Evolutionary conservation across 2,888 invertebrate genomes (phyloP).

Genomic region (Drosophila neotestacea): DNA sequence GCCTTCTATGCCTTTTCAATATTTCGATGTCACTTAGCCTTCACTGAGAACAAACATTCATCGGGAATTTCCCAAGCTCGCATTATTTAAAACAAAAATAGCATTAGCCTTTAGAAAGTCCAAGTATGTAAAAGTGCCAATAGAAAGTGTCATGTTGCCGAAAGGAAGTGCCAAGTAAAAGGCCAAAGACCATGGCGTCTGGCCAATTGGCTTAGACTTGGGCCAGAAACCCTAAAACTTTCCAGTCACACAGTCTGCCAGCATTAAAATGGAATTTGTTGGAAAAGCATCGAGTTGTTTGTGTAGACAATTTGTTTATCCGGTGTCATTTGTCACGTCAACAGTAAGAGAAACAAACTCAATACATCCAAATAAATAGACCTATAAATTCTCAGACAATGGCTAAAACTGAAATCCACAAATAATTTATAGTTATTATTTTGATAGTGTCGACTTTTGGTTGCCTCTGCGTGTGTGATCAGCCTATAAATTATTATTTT

Average conservation of each 20-base stretch:
- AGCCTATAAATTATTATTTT: constrained; percentile 65
- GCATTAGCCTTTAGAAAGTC: constrained; percentile 8
- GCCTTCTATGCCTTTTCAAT: constrained; percentile 38
- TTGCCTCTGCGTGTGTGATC: constrained; percentile 46
- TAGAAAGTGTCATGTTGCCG: constrained; percentile 36
- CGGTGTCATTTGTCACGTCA: constrained; percentile 46
- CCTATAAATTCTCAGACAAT: constrained; percentile 54
- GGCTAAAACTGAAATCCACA: constrained; percentile 24
- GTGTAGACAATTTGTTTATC: constrained; percentile 35
- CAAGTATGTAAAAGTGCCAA: constrained; percentile 1
- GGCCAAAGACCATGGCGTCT: constrained; percentile 25
- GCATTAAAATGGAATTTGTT: constrained; percentile 12
- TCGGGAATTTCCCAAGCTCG: background rate
- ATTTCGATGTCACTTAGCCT: background rate
- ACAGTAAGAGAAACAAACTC: background rate
- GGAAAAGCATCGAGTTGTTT: constrained; percentile 16
- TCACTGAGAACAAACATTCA: background rate
- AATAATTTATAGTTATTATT: constrained; percentile 69
- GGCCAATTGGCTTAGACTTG: constrained; percentile 48
- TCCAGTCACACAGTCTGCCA: constrained; percentile 16
- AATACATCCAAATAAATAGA: constrained; percentile 23
- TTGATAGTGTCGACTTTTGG: constrained; percentile 34
- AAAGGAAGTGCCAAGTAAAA: constrained; percentile 24
- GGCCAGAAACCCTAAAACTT: constrained; percentile 48
- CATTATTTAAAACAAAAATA: background rate